Percentiles rank a stretch among this genome's conserved stretches.
Conservation (phyloP, 2,888 invertebrate genomes). For the Vanessa cardui region DNA sequence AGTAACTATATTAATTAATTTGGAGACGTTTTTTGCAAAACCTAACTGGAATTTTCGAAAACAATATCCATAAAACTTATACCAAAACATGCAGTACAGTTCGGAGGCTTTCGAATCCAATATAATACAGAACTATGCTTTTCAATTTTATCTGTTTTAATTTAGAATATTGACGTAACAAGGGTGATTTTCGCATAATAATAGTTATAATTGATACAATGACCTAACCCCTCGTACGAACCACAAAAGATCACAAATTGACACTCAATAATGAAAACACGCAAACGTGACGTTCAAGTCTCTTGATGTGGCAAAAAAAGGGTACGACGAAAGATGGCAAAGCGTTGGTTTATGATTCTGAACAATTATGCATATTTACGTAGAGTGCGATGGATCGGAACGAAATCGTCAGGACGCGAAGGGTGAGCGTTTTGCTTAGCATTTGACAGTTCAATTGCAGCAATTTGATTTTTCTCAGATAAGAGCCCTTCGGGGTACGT, state of each 20-base stretch:
- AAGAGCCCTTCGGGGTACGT: constrained; percentile 13
- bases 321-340: constrained; percentile 25
- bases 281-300: constrained; percentile 13
- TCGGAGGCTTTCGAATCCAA: background rate
- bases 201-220: background rate
- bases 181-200: background rate
- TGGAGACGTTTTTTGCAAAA: background rate
- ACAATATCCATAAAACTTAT: background rate
- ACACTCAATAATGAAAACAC: constrained; percentile 39
- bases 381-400: constrained; percentile 62
- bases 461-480: constrained; percentile 37
- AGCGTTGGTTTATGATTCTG: constrained; percentile 48
- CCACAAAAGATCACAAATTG: constrained; percentile 40
- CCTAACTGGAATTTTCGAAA: background rate
- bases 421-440: constrained; percentile 49
- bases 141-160: too few relatives aligned
- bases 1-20: too few relatives aligned
- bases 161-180: too few relatives aligned
- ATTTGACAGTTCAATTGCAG: constrained; percentile 39
- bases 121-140: too few relatives aligned
- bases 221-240: constrained; percentile 12
- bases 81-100: too few relatives aligned
- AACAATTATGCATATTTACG: constrained; percentile 71
- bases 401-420: constrained; percentile 60
- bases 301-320: constrained; percentile 30